A percentile compares a stretch with the other conserved stretches of the same genome.
These are phyloP conservation scores for Beaufortia kweichowensis DNA, from an alignment of 2,113 vertebrate species.

Conservation along the genomic window DNA sequence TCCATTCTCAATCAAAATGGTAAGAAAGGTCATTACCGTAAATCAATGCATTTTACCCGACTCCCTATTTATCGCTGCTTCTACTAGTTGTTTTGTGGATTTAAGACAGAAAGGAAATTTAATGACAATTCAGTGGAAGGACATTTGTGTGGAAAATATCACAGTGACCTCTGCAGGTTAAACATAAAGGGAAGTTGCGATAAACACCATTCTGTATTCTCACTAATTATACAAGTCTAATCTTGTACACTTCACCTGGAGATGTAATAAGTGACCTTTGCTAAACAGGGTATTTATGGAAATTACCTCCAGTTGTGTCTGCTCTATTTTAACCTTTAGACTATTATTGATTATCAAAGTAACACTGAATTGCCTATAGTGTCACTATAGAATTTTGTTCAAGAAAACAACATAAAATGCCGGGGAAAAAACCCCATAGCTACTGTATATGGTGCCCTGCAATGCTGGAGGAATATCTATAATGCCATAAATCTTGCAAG, in stretches of 20 bases:
- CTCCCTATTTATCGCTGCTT: background rate
- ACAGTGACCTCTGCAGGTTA: background rate
- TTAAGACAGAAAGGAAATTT: no score
- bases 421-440: no score
- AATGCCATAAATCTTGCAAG: background rate
- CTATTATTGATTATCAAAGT: background rate
- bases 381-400: no score
- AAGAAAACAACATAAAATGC: background rate
- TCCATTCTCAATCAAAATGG: background rate
- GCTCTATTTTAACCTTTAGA: background rate
- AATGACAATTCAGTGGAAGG: no score
- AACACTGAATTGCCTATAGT: background rate
- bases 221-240: slow-evolving; percentile 11
- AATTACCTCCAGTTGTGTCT: background rate
- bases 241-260: slow-evolving; percentile 4
- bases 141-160: background rate
- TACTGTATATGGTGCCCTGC: no score
- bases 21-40: background rate
- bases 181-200: background rate
- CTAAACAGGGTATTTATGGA: slow-evolving; percentile 16
- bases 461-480: background rate
- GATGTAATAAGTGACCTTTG: background rate
- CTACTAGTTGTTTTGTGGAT: no score
- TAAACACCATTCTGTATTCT: background rate
- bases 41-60: background rate